Evolutionary conservation across 1,140 invertebrate genomes (phyloP), one percentile per base, ranked within the genome.

Genomic region (Cydia amplana): DNA sequence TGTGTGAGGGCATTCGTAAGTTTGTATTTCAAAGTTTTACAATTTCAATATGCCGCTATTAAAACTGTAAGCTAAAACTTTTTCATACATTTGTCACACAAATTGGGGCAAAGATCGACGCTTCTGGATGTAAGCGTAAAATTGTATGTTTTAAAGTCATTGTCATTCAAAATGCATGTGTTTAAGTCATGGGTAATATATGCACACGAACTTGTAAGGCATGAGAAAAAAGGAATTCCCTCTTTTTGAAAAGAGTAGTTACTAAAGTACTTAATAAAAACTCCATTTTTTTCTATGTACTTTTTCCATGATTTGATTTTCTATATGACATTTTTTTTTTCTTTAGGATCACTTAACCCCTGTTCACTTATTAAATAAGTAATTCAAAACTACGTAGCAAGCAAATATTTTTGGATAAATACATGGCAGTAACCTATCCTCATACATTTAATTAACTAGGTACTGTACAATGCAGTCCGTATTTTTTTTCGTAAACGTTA

Each of bases 151-250:
- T 20, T 55, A 55, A 18, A 18, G 51, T 46, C 51, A 55, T 55
- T 55, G n/a, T 55, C 51, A 55, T 55, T 55, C 51, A 55, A 55
- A 55, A 55, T 18, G 51, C 51, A 55, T 55, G 16, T 4, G n/a
- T 55, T 49, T 55, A 18, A 55, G n/a, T 55, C 51, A n/a, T 55
- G 16, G n/a, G 51, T 55, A 55, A 55, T 55, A 51, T 51, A 18
- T 18, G n/a, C n/a, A 55, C 16, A 55, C 7, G n/a, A n/a, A 55
- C 51, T 18, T 55, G n/a, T 55, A 55, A 12, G 12, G 51, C 1
- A 55, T 55, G 51, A 55, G 51, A 55, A 55, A 51, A 18, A 55
- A 55, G 14, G 46, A 16, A 49, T 49, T 49, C 46, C 46, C 46
- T n/a, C 4, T 49, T 14, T 49, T 49, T n/a, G 4, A n/a, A 49